A percentile compares a stretch with the other conserved stretches of the same genome.
These are phyloP conservation scores for Azemiops feae DNA, from an alignment of 2,113 vertebrate genomes.

Conservation along the genomic window DNA sequence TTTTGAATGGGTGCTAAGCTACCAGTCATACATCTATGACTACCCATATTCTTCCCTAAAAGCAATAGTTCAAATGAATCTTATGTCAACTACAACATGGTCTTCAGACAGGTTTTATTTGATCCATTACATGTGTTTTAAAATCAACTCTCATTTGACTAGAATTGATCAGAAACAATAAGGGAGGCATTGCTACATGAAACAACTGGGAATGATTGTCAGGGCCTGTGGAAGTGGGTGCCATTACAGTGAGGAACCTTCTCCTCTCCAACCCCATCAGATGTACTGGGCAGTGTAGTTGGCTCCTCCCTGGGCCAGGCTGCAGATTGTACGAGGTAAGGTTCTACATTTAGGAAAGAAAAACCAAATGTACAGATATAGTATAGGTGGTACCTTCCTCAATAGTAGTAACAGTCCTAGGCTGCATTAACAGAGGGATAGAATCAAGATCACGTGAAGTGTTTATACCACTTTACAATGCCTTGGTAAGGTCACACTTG, in stretches of 20 bases:
- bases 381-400: too few relatives aligned
- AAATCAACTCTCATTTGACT: not conserved
- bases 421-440: too few relatives aligned
- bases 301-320: not conserved
- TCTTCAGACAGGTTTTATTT: not conserved
- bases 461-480: too few relatives aligned
- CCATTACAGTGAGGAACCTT: not conserved
- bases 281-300: not conserved
- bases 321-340: not conserved
- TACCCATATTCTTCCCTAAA: not conserved
- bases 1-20: too few relatives aligned
- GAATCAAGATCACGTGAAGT: too few relatives aligned
- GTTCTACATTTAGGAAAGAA: too few relatives aligned
- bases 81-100: not conserved
- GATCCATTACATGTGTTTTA: not conserved
- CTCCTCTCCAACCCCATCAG: not conserved
- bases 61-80: not conserved
- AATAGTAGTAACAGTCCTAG: too few relatives aligned
- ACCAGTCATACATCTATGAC: too few relatives aligned
- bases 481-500: too few relatives aligned
- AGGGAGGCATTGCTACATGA: not conserved
- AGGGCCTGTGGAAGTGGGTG: not conserved
- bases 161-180: not conserved
- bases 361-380: too few relatives aligned
- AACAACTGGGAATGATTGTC: not conserved